These are phyloP conservation scores for Scaptomyza caliginosa DNA, from an alignment of 2,888 invertebrate genomes.

Conservation along the genomic window DNA sequence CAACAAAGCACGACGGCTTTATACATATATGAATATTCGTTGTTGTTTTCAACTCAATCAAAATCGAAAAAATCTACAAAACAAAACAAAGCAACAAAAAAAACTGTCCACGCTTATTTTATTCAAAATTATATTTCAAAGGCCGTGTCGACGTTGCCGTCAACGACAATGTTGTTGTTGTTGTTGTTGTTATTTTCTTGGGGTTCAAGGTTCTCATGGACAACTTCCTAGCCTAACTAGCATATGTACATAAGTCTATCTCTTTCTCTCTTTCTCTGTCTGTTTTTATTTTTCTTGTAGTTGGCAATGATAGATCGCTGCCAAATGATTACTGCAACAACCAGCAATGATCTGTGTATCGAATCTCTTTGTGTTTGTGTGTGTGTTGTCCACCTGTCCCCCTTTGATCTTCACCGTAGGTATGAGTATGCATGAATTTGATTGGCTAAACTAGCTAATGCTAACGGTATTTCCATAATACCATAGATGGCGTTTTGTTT, in stretches of 20 bases:
- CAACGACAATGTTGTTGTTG: constrained; percentile 25
- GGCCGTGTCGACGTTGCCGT: constrained; percentile 58
- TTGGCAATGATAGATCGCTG: constrained; percentile 72
- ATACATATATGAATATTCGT: not conserved
- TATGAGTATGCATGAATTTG: constrained; percentile 47
- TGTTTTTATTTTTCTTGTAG: constrained; percentile 6
- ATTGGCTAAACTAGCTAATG: constrained; percentile 26
- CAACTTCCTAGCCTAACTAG: constrained; percentile 55
- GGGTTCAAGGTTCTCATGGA: constrained; percentile 71
- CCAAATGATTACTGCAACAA: constrained; percentile 65
- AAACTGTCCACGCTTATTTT: constrained; percentile 63
- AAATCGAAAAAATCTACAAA: constrained; percentile 33
- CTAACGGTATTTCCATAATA: constrained; percentile 73
- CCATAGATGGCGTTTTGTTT: constrained; percentile 55
- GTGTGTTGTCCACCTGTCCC: constrained; percentile 48
- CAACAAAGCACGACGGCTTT: constrained; percentile 34
- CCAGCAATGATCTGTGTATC: constrained; percentile 11
- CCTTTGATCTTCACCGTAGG: constrained; percentile 48
- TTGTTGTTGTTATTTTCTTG: constrained; percentile 15
- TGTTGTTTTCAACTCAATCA: constrained; percentile 48
- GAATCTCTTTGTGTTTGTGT: not conserved
- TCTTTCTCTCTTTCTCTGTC: constrained; percentile 2
- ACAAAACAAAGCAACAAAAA: too few species aligned
- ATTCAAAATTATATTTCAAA: constrained; percentile 62
- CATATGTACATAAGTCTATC: not conserved